Base-by-base conservation (phyloP, 2,888 invertebrate genomes). In the Bugula neritina region DNA sequence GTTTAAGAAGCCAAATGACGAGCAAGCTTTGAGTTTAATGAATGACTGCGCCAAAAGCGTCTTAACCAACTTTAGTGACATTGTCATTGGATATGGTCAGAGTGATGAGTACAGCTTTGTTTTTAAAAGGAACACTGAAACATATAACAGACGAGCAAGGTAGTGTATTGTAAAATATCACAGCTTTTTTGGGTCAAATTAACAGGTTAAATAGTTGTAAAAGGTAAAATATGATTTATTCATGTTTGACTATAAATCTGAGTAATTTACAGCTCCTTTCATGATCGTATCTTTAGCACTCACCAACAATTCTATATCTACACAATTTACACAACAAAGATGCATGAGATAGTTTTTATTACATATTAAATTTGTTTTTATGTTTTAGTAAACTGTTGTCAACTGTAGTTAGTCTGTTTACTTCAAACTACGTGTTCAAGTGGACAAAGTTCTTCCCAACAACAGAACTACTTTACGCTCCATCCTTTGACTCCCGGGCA, bases 61-160 rank as follows among this genome's bases (percentile, higher is more conserved):
- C 0, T 90, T 97, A 89, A 87, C 89, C 76, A 92, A 94, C 79
- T 86, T 85, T 74, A 89, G 79, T 54, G 95, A 97, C 79, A 88
- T 96, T 72, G 86, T 91, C 29, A 81, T 97, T 74, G 90, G 90
- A 0, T 98, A 91, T 84, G 98, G 97, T 3, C 94, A 97, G 85
- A 97, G 96, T 85, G 98, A 98, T 84, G 97, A 98, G 84, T 98
- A 91, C 83, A 96, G 95, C 31, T 98, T 98, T 91, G 91, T 86
- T 88, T 92, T 81, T 88, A 77, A 77, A 69, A 82, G 79, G 74
- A 77, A 80, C 54, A 79, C 85, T 0, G 76, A 82, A 70, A 75
- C 85, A 0, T 95, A 92, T 79, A 93, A 94, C 78, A 87, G 96
- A 71, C 86, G 96, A 79, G 88, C 89, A 34, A 88, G 83, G 83